Base-by-base conservation (phyloP, 2,888 invertebrate genomes). In the Leptinotarsa haldemani region DNA sequence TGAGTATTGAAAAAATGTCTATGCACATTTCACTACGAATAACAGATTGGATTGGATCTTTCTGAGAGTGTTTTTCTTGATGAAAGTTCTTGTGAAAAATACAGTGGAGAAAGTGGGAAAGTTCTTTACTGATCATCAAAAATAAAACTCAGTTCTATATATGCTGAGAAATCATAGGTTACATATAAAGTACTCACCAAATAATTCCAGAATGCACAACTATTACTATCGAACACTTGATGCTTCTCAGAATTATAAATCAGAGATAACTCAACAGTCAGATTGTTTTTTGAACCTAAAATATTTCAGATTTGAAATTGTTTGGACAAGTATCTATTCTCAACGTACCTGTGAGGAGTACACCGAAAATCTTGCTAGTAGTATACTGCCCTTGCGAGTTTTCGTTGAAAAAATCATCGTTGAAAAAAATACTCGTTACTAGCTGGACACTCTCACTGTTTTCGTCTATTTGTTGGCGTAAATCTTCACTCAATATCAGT, bases 231-330 rank as follows among this genome's bases (percentile, higher is more conserved):
- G 65, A 1, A 71, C 2, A 13, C 22, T 25, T 73, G 46, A 16
- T 56, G 56, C 20, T 73, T 56, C 4, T 71, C 74, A 1, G 70
- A 89, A 88, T 71, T 90, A 87, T 77, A 90, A 87, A 90, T 81
- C 9, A 92, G 82, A 16, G 90, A 90, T 53, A 92, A 82, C 2
- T 89, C 85, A 78, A 88, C 85, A 65, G 89, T 85, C 16, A 92
- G 86, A 82, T 90, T 88, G 0, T 89, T 85, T 50, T 88, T 85
- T 15, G 83, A 89, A 0, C 90, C 91, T 4, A 92, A 91, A 74
- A 80, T 15, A 46, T 40, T 18, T 74, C 15, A 64, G 15, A 13
- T 20, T 20, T 65, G 20, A 47, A 22, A 16, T 20, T 50, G 9
- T 7, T n/a, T 50, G 20, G n/a, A 20, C n/a, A 12, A n/a, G 16